Conservation (phyloP, 2,888 invertebrate species). For the Drepana falcataria region DNA sequence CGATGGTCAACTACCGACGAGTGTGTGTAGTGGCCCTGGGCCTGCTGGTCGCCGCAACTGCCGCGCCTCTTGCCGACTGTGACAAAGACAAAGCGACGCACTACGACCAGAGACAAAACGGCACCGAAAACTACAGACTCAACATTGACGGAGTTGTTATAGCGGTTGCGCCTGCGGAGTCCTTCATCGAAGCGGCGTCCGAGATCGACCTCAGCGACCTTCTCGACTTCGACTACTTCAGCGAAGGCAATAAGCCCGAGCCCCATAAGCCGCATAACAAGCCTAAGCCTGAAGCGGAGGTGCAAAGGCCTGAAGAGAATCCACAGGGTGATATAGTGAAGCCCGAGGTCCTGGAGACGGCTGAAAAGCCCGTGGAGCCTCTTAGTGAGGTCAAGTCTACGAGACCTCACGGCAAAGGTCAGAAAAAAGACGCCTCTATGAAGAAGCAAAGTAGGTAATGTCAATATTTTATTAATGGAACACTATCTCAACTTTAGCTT, state of each 20-base stretch:
- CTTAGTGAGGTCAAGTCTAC: conserved; percentile 16
- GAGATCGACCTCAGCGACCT: conserved; percentile 61
- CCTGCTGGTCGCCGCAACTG: conserved; percentile 22
- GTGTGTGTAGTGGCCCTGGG: conserved; percentile 53
- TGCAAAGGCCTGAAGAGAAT: conserved; percentile 15
- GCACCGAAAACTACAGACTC: conserved; percentile 85
- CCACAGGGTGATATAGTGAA: conserved; percentile 14
- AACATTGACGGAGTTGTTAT: conserved; percentile 84
- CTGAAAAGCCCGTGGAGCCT: conserved; percentile 7
- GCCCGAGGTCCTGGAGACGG: conserved; percentile 22
- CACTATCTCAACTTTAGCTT: too few relatives aligned
- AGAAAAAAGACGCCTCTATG: conserved; percentile 2
- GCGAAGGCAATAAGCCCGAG: conserved; percentile 35
- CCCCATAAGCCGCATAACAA: conserved; percentile 16
- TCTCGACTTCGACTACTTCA: conserved; percentile 47
- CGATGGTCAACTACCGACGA: conserved; percentile 74
- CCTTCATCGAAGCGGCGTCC: conserved; percentile 76
- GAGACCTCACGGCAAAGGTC: conserved; percentile 1
- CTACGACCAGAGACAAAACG: conserved; percentile 89
- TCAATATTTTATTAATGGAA: background rate
- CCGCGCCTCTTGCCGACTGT: conserved; percentile 17
- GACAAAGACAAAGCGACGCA: conserved; percentile 36
- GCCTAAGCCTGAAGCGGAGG: conserved; percentile 21
- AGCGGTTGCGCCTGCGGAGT: conserved; percentile 81
- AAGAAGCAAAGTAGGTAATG: conserved; percentile 3